A percentile compares a stretch with the other conserved stretches of the same genome.
Conservation (phyloP, 2,797 vertebrate species). For the Acanthornis magna region DNA sequence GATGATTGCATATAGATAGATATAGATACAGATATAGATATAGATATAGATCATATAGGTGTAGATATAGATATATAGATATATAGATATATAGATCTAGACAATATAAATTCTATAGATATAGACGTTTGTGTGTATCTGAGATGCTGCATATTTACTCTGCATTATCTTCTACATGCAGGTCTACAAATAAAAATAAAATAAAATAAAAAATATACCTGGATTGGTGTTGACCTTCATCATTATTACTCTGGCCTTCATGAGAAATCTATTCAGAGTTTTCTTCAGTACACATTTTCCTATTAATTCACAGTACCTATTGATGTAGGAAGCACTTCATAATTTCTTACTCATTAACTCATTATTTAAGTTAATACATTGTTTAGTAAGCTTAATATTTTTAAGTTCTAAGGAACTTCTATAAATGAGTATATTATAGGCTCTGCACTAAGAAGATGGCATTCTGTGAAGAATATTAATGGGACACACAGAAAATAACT, state of each 20-base stretch:
- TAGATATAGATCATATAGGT: too few relatives aligned
- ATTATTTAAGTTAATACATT: constrained; percentile 4
- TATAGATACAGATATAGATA: not conserved
- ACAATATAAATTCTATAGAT: not conserved
- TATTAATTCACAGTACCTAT: not conserved
- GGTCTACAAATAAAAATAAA: not conserved
- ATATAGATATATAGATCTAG: too few relatives aligned
- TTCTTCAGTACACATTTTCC: not conserved
- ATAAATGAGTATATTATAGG: not conserved
- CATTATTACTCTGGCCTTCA: not conserved
- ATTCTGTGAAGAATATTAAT: constrained; percentile 15
- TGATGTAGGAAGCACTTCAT: not conserved
- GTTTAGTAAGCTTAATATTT: constrained; percentile 3
- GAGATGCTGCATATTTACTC: not conserved
- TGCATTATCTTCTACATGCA: not conserved
- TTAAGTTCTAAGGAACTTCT: not conserved
- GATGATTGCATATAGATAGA: not conserved
- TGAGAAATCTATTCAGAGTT: not conserved
- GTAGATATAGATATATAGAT: not conserved
- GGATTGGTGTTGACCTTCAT: not conserved
- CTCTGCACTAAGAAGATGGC: not conserved
- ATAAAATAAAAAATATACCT: not conserved
- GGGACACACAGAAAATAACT: not conserved
- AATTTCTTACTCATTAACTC: not conserved
- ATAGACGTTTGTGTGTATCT: not conserved